phyloP scores from a whole-genome alignment of 2,888 invertebrate genomes.

The Cheilosia pagana region DNA sequence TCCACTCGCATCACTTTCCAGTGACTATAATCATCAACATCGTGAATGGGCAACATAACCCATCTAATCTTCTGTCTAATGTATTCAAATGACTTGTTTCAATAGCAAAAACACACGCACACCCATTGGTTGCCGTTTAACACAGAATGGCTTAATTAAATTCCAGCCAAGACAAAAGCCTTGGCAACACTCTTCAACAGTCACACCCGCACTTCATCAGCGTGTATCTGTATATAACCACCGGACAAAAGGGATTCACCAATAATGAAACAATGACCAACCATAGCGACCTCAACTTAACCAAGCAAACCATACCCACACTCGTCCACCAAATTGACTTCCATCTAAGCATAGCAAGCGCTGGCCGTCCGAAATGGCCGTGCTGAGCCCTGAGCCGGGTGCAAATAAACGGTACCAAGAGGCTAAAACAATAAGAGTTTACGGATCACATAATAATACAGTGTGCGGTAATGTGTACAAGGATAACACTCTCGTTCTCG shows the following conservation, averaged over 20 bases:
- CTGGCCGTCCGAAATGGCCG: slow-evolving; percentile 24
- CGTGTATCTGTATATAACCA: slow-evolving; percentile 6
- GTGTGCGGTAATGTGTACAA: slow-evolving; percentile 72
- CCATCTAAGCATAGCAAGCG: slow-evolving; percentile 48
- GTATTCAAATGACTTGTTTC: slow-evolving; percentile 50
- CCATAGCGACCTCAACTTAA: slow-evolving; percentile 65
- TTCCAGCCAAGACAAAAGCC: slow-evolving; percentile 62
- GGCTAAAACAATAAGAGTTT: slow-evolving; percentile 75
- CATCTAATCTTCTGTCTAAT: slow-evolving; percentile 52
- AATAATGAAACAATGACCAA: slow-evolving; percentile 71
- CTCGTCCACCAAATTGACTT: slow-evolving; percentile 28
- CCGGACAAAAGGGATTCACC: slow-evolving; percentile 61
- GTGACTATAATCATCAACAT: slow-evolving; percentile 8
- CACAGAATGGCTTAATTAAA: slow-evolving; percentile 72
- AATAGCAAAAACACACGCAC: slow-evolving; percentile 50
- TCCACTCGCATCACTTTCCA: not conserved
- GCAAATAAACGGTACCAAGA: slow-evolving; percentile 72
- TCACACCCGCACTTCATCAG: slow-evolving; percentile 35
- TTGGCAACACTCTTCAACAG: slow-evolving; percentile 54
- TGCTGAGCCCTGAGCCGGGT: slow-evolving; percentile 66
- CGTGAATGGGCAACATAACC: slow-evolving; percentile 36
- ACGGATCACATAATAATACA: slow-evolving; percentile 75
- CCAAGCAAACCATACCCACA: slow-evolving; percentile 33
- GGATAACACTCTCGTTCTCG: slow-evolving; percentile 71
- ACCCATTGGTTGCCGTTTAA: slow-evolving; percentile 71